Base-by-base conservation (phyloP, 2,797 vertebrate species). In the Oreortyx pictus region DNA sequence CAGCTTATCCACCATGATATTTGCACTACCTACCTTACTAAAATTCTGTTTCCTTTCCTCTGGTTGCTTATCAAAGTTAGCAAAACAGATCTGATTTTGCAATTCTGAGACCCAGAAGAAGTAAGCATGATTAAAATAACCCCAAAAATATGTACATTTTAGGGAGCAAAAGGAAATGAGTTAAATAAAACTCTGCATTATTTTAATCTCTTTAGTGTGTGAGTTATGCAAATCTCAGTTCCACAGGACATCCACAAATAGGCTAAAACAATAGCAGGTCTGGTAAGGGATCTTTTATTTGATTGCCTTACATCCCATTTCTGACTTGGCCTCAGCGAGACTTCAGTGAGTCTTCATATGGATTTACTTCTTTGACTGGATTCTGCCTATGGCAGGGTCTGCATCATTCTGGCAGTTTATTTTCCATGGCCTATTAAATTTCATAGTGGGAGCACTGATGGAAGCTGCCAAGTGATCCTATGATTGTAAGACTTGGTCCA, bases 401-500 rank as follows among this genome's bases (percentile, higher is more conserved):
- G 44, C 52, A 46, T 88, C n/a, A 41, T 90, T 74, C 88, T 90
- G 33, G 62, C 22, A 68, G n/a, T 73, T 80, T 74, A 49, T 89
- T 89, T 95, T 92, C 68, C 52, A 49, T 17, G 37, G 33, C 22
- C 54, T 76, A 60, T 83, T 90, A 82, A 74, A 70, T 86, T 75
- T 94, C 37, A 46, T 90, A 35, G n/a, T 82, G 47, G 76, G 91
- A 91, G 44, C 37, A 67, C 2, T 49, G 60, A 61, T 4, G 37
- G 80, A 77, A 84, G 24, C 25, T 94, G 71, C 6, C 9, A 94
- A 86, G 23, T 7, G 60, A 37, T 76, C 29, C 7, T 62, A 35
- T 56, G 19, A 20, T 33, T 87, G 8, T 74, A 80, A 71, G 57
- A 68, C 18, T 7, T 33, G 15, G 54, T 82, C 59, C 23, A 15